Evolutionary conservation across 2,888 invertebrate species (phyloP).

Genomic region (Antheraea yamamai): DNA sequence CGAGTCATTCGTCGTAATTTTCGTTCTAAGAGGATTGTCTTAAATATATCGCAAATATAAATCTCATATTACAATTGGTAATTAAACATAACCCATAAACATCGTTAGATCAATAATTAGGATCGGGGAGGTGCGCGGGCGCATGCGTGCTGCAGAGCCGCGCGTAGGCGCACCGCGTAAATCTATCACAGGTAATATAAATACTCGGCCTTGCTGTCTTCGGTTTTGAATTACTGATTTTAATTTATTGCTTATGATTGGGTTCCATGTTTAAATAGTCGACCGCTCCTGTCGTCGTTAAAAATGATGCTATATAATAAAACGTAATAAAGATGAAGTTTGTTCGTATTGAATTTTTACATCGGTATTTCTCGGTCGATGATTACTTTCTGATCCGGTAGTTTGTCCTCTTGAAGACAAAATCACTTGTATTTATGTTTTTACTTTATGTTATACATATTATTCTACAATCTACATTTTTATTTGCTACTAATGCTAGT

Average conservation of each 20-base stretch:
- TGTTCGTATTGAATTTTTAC: background rate
- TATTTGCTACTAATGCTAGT: background rate
- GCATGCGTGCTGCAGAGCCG: conserved; percentile 25
- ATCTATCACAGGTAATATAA: conserved; percentile 9
- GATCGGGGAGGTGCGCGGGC: conserved; percentile 54
- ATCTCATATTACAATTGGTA: conserved; percentile 45
- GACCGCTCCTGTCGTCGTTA: conserved; percentile 1
- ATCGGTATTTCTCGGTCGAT: background rate
- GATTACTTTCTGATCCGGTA: background rate
- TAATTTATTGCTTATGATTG: conserved; percentile 42
- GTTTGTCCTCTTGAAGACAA: background rate
- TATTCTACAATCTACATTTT: too few species aligned
- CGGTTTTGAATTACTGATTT: conserved; percentile 19
- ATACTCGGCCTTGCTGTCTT: conserved; percentile 16
- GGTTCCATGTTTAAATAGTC: conserved; percentile 16
- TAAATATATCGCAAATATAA: background rate
- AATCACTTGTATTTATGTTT: too few species aligned
- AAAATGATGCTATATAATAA: background rate
- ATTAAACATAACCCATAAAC: conserved; percentile 49
- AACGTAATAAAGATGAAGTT: background rate
- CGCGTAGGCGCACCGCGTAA: conserved; percentile 35
- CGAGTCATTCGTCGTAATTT: background rate
- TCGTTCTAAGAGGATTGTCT: background rate
- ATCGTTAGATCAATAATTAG: conserved; percentile 65
- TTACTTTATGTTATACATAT: too few species aligned